Base-by-base conservation (phyloP, 64 coral and sea anemone genomes). In the Montipora sp. region DNA sequence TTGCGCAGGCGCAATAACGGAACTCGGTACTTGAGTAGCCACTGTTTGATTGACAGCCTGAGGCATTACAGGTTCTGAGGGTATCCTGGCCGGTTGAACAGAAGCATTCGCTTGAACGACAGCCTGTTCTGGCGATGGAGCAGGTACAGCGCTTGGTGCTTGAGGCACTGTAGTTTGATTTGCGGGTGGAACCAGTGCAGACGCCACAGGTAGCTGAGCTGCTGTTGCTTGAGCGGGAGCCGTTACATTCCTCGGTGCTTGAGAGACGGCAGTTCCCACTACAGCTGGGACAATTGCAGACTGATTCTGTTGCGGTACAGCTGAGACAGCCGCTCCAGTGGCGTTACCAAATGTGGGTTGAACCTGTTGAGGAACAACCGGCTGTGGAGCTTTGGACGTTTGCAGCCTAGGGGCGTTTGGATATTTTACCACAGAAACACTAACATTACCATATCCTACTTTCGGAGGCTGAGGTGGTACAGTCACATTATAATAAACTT, bases 141-240 rank as follows among this genome's bases (percentile, higher is more conserved):
- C 11, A 63, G 11, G 11, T 14, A 16, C 60, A 12, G 44, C 19
- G 7, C 43, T 50, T 1, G 85, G 59, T 53, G 76, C 57, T 12
- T 84, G 93, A 65, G 79, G 57, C 11, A 20, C 65, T 79, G 49
- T 12, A 47, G 73, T 51, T 77, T 63, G 60, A 63, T 63, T 63
- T 12, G 60, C 14, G 3, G 60, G 8, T 14, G 9, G 60, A 55
- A 10, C 6, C 51, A 55, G 0, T 10, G 10, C 51, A 63, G 60
- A 11, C 2, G 14, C 9, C 14, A 63, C 11, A 63, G 60, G 60
- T 16, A 16, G 3, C 13, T 63, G 60, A 63, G 60, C 9, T 15
- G 60, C 9, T 0, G 15, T 3, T 15, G 60, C 60, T 4, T 3
- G 13, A 14, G 60, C 14, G 1, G 60, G 60, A 12, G 60, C 14